Conservation (phyloP, 2,888 invertebrate species). For the Cryptus viduatorius region DNA sequence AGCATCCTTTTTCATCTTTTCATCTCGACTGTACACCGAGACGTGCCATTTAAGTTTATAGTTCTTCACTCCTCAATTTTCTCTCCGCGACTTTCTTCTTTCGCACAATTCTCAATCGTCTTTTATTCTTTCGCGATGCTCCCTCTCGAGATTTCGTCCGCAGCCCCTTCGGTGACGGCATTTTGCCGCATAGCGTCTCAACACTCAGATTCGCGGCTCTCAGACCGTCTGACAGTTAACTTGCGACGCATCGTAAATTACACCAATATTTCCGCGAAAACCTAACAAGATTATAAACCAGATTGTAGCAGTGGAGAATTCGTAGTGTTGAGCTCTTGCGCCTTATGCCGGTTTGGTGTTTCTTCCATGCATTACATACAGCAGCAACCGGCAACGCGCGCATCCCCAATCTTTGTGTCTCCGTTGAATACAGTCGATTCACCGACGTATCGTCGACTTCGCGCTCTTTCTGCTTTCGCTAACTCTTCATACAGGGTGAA, state of each 20-base stretch:
- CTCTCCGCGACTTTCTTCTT: not conserved
- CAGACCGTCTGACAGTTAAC: conserved; percentile 64
- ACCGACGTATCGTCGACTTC: conserved; percentile 28
- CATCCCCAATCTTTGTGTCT: conserved; percentile 49
- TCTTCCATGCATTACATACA: conserved; percentile 17
- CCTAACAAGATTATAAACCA: conserved; percentile 84
- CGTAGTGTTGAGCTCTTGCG: conserved; percentile 20
- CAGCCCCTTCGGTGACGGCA: not conserved
- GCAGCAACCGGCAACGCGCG: conserved; percentile 36
- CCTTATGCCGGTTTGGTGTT: not conserved
- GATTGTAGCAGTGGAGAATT: conserved; percentile 77
- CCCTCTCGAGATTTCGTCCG: not conserved
- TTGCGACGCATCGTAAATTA: conserved; percentile 84
- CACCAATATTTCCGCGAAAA: conserved; percentile 84
- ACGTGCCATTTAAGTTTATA: not conserved
- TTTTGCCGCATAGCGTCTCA: not conserved
- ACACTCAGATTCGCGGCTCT: conserved; percentile 47
- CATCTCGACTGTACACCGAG: not conserved
- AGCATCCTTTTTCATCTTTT: not conserved
- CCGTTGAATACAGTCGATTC: conserved; percentile 37
- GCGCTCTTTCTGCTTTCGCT: conserved; percentile 42
- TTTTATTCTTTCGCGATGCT: not conserved
- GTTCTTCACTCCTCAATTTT: not conserved
- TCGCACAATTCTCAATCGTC: not conserved
- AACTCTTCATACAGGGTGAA: conserved; percentile 65